A percentile compares a stretch with the other conserved stretches of the same genome.
These are phyloP conservation scores for Hyalella azteca DNA, from an alignment of 2,888 invertebrate genomes.

Conservation along the genomic window DNA sequence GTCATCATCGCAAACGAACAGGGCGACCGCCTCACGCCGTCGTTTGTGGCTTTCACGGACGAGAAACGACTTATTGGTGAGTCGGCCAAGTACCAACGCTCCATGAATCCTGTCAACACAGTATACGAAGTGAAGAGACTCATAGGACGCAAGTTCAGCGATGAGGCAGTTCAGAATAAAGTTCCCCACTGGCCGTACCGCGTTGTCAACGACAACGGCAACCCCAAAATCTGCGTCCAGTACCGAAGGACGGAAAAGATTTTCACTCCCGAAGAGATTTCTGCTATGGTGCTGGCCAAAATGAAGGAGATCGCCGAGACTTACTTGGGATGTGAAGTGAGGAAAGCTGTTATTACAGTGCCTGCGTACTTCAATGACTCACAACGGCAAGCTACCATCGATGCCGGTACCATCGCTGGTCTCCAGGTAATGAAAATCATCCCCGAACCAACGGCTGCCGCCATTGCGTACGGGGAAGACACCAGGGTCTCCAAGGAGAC, in stretches of 20 bases:
- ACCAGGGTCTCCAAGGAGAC: not conserved
- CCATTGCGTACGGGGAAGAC: constrained; percentile 2
- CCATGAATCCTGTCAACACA: not conserved
- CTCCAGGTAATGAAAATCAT: constrained; percentile 9
- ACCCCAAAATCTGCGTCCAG: not conserved
- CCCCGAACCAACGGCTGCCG: not conserved
- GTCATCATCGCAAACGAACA: constrained; percentile 22
- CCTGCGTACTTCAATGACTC: constrained; percentile 30
- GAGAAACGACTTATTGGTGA: not conserved
- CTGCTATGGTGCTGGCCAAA: not conserved
- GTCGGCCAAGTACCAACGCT: not conserved
- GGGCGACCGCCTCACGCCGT: constrained; percentile 3
- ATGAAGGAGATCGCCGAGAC: too few relatives aligned
- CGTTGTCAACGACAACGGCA: not conserved
- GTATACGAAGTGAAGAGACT: constrained; percentile 5
- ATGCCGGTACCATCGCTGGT: constrained; percentile 10
- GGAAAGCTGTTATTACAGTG: constrained; percentile 22
- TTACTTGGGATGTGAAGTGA: constrained; percentile 7
- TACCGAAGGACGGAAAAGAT: not conserved
- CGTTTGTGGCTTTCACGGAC: constrained; percentile 18
- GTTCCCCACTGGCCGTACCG: not conserved
- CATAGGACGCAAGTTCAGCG: not conserved
- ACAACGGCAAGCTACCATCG: constrained; percentile 1
- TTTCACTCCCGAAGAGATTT: constrained; percentile 27
- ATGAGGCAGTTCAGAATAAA: not conserved